Evolutionary conservation across 2,797 vertebrate species (phyloP).

Genomic region (Brachyalestes nurse): DNA sequence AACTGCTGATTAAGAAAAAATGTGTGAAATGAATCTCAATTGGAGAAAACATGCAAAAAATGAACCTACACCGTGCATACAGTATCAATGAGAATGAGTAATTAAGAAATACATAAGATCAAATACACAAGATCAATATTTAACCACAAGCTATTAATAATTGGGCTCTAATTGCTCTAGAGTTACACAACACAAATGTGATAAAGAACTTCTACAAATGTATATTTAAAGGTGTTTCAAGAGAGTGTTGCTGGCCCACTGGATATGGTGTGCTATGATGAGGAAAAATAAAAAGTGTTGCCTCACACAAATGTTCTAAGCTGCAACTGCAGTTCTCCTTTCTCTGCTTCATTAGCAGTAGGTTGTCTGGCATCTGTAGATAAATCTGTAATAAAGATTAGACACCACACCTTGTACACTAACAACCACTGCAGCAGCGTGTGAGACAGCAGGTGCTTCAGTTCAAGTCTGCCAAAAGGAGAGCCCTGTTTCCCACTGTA

Average conservation of each 20-base stretch:
- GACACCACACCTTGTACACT: conserved; percentile 8
- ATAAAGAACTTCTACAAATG: background rate
- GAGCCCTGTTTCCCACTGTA: background rate
- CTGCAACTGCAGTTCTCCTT: too few relatives aligned
- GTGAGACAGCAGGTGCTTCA: conserved; percentile 2
- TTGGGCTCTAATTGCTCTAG: background rate
- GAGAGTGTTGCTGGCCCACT: background rate
- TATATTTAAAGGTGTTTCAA: background rate
- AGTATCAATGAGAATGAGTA: background rate
- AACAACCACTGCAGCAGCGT: conserved; percentile 11
- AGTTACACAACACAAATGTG: background rate
- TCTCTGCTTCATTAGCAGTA: background rate
- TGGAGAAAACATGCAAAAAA: background rate
- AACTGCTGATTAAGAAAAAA: conserved; percentile 25
- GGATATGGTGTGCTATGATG: background rate
- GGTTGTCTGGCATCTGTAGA: conserved; percentile 30
- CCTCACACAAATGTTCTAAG: too few relatives aligned
- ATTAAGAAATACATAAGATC: background rate
- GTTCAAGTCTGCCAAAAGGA: background rate
- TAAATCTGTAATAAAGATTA: conserved; percentile 25
- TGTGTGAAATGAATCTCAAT: background rate
- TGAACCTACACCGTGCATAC: background rate
- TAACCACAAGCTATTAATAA: background rate
- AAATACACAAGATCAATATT: background rate
- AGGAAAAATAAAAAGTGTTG: background rate